Conservation (phyloP, 1,140 invertebrate species). For the Glossosoma conforme region DNA sequence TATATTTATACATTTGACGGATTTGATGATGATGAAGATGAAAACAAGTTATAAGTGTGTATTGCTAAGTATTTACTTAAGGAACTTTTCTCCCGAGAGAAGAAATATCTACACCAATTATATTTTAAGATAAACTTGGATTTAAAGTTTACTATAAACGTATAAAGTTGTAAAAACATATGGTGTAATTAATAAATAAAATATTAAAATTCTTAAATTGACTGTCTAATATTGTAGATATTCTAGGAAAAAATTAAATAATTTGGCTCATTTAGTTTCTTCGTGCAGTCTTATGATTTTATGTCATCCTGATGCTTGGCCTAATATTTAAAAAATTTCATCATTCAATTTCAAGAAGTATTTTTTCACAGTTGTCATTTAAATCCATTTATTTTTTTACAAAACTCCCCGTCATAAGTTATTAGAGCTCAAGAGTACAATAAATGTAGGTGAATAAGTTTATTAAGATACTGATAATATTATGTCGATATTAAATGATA, state of each 20-base stretch:
- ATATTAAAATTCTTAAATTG: conserved; percentile 51
- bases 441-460: too few relatives aligned
- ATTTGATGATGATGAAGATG: conserved; percentile 50
- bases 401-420: too few relatives aligned
- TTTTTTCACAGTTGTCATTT: too few relatives aligned
- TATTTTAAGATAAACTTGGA: conserved; percentile 10
- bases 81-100: conserved; percentile 10
- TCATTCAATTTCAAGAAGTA: too few relatives aligned
- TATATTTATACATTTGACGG: conserved; percentile 45
- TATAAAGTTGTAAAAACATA: conserved; percentile 51
- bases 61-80: conserved; percentile 14
- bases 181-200: conserved; percentile 56
- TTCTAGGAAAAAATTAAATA: conserved; percentile 5
- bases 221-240: conserved; percentile 20
- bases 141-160: conserved; percentile 39
- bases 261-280: neutral
- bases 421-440: too few relatives aligned
- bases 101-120: conserved; percentile 31
- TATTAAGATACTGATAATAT: too few relatives aligned
- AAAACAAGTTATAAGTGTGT: conserved; percentile 2
- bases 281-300: neutral
- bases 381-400: too few relatives aligned
- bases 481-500: too few relatives aligned
- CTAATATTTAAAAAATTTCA: too few relatives aligned
- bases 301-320: too few relatives aligned